phyloP scores from a whole-genome alignment of 2,113 vertebrate species.

The Cacatua alba region DNA sequence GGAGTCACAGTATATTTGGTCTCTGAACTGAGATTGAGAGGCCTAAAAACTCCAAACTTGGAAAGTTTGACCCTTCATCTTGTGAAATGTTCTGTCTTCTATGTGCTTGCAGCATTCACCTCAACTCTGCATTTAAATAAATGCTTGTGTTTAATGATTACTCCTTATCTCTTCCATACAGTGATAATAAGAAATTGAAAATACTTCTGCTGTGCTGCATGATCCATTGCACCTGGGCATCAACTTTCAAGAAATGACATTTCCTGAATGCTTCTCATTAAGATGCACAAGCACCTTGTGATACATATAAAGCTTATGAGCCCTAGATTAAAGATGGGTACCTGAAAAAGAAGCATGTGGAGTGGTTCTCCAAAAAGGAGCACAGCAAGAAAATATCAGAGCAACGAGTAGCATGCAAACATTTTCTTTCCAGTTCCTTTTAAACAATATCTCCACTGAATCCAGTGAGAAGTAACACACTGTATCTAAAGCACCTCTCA shows the following conservation, averaged over 20 bases:
- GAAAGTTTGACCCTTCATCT: neutral
- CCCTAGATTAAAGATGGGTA: neutral
- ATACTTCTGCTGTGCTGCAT: neutral
- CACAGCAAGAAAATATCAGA: neutral
- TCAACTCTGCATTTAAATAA: conserved; percentile 7
- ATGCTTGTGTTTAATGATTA: neutral
- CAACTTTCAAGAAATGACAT: neutral
- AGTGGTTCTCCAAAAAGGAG: neutral
- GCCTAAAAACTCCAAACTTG: neutral
- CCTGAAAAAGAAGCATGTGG: neutral
- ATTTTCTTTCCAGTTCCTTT: neutral
- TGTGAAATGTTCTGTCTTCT: neutral
- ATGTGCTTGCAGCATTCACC: neutral
- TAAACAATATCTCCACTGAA: neutral
- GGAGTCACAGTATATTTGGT: neutral
- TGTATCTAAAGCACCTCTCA: neutral
- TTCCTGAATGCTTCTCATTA: neutral
- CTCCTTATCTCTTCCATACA: conserved; percentile 17
- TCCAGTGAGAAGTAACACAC: neutral
- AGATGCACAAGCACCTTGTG: neutral
- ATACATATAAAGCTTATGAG: neutral
- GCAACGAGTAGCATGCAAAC: neutral
- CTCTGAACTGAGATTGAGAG: neutral
- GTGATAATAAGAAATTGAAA: conserved; percentile 25
- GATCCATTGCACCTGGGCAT: conserved; percentile 16